These are phyloP conservation scores for Triplophysa yarkandensis DNA, from an alignment of 2,797 vertebrate species.

Conservation along the genomic window DNA sequence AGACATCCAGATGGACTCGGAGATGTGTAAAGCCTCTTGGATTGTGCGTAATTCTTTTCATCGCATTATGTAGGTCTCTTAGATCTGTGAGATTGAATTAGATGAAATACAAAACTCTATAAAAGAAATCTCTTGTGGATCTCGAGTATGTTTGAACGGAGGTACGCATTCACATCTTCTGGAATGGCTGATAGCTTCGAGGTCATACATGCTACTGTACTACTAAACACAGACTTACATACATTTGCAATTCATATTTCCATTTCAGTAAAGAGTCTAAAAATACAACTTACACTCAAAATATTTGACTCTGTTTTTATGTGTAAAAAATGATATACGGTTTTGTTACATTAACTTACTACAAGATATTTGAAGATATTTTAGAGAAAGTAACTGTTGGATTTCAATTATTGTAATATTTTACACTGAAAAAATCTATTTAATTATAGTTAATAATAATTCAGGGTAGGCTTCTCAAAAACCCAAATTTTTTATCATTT, in stretches of 20 bases:
- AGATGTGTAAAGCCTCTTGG: neutral
- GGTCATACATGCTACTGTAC: neutral
- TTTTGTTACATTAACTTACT: too few species aligned
- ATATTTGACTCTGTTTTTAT: too few species aligned
- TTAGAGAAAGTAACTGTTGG: too few species aligned
- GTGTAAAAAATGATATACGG: too few species aligned
- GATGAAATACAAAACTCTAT: neutral
- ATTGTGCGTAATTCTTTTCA: conserved; percentile 1
- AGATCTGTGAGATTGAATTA: neutral
- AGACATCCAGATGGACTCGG: conserved; percentile 7
- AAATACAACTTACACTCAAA: too few species aligned
- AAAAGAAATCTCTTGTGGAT: neutral
- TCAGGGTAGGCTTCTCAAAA: too few species aligned
- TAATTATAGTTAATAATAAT: too few species aligned
- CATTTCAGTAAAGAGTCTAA: too few species aligned
- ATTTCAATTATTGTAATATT: too few species aligned
- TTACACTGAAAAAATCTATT: too few species aligned
- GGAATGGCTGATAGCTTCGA: neutral
- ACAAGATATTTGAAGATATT: too few species aligned
- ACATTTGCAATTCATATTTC: neutral
- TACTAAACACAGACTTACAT: neutral
- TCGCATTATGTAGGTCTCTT: conserved; percentile 1
- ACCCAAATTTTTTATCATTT: too few species aligned
- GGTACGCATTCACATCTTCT: neutral
- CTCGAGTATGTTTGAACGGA: neutral